These are phyloP conservation scores for Drosophila cardini DNA, from an alignment of 1,140 invertebrate genomes.

Conservation along the genomic window DNA sequence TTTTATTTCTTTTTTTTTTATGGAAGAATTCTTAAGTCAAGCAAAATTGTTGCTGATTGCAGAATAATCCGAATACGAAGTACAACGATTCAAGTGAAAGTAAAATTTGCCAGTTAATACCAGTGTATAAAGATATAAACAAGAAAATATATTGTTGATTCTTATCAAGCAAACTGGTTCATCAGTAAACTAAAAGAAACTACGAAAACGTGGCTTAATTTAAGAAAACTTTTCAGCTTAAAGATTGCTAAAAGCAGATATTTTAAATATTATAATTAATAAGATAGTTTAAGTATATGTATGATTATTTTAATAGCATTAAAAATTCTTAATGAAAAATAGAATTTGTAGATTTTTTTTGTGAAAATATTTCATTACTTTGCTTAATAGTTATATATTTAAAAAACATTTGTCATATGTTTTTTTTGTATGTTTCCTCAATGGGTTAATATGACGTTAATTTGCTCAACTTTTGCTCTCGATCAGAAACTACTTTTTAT, in stretches of 20 bases:
- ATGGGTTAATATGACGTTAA: constrained; percentile 31
- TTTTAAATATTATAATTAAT: too few species aligned
- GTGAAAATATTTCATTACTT: too few species aligned
- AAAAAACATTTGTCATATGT: constrained; percentile 26
- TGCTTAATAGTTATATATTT: too few species aligned
- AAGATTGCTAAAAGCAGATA: constrained; percentile 1
- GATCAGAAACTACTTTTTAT: not conserved
- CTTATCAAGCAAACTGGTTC: constrained; percentile 30
- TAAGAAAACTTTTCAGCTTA: too few species aligned
- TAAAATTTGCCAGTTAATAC: constrained; percentile 11
- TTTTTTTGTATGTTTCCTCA: constrained; percentile 11
- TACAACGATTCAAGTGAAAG: constrained; percentile 31
- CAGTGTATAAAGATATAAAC: not conserved
- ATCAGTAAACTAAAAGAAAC: not conserved
- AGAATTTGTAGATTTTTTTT: too few species aligned
- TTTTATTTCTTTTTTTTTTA: constrained; percentile 1
- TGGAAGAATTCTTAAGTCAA: constrained; percentile 7
- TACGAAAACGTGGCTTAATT: constrained; percentile 14
- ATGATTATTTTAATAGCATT: too few species aligned
- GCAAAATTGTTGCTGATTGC: constrained; percentile 28
- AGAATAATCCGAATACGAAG: constrained; percentile 23
- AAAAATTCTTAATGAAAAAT: too few species aligned
- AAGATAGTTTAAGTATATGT: too few species aligned
- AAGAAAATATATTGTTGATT: not conserved
- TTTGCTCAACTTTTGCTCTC: constrained; percentile 19